A percentile compares a stretch with the other conserved stretches of the same genome.
These are phyloP conservation scores for Saiga tatarica DNA, from an alignment of 2,113 vertebrate genomes.

Conservation along the genomic window DNA sequence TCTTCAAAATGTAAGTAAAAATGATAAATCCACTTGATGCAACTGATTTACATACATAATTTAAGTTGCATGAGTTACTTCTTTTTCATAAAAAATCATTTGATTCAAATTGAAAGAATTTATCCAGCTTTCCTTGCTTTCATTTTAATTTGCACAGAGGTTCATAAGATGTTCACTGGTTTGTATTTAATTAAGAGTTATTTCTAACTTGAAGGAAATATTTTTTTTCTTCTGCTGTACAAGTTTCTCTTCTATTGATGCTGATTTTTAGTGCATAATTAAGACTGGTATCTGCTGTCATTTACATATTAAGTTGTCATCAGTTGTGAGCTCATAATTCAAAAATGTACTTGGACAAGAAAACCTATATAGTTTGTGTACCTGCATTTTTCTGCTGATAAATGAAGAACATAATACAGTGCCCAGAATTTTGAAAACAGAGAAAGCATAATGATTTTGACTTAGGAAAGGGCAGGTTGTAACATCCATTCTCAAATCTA, in stretches of 20 bases:
- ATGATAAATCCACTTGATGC: background rate
- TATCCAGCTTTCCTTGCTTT: conserved; percentile 66
- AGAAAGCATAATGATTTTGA: background rate
- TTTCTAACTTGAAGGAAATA: background rate
- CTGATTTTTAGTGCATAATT: background rate
- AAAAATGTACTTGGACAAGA: conserved; percentile 33
- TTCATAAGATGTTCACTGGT: conserved; percentile 17
- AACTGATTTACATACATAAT: conserved; percentile 45
- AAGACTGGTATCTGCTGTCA: background rate
- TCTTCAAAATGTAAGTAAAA: conserved; percentile 24
- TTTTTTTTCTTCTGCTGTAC: background rate
- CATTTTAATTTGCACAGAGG: conserved; percentile 25
- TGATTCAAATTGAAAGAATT: conserved; percentile 55
- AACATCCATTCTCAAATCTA: background rate
- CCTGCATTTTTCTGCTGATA: conserved; percentile 15
- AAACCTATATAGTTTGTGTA: background rate
- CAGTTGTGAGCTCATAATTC: background rate
- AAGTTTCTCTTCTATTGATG: background rate
- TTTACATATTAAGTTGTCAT: conserved; percentile 2
- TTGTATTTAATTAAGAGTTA: conserved; percentile 43
- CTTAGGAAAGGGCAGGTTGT: background rate
- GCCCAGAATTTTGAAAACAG: background rate
- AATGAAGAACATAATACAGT: background rate
- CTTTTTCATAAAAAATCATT: background rate
- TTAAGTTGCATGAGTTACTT: background rate